These are phyloP conservation scores for Vidua chalybeata DNA, from an alignment of 2,113 vertebrate species.

Conservation along the genomic window DNA sequence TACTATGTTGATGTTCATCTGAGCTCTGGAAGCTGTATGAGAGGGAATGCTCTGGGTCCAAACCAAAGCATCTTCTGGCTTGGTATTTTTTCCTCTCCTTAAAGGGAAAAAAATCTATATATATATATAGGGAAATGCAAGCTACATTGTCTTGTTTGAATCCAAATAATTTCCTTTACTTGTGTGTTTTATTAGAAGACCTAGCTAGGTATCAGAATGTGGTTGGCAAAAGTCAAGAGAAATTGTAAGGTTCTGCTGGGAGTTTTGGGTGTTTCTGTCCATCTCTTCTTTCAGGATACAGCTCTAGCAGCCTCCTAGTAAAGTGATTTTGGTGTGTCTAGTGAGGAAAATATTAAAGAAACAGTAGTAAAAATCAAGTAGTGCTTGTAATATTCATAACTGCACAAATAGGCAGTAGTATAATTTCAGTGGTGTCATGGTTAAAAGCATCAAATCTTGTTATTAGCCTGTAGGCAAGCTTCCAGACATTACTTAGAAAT, in stretches of 20 bases:
- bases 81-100: not conserved
- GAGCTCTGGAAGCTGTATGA: not conserved
- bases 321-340: not conserved
- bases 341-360: not conserved
- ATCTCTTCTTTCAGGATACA: not conserved
- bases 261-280: not conserved
- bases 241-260: not conserved
- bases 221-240: not conserved
- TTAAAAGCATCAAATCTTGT: not conserved
- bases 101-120: not conserved
- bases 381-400: not conserved
- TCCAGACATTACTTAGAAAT: not conserved
- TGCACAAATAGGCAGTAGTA: not conserved
- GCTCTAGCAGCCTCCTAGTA: not conserved
- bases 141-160: not conserved
- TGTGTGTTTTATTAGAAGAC: not conserved
- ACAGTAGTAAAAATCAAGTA: not conserved
- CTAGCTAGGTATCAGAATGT: not conserved
- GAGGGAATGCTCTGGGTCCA: not conserved
- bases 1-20: not conserved
- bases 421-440: not conserved
- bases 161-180: not conserved
- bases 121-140: not conserved
- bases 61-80: not conserved
- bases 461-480: not conserved